Conservation (phyloP, 2,797 vertebrate genomes). For the Xenopus petersii region DNA sequence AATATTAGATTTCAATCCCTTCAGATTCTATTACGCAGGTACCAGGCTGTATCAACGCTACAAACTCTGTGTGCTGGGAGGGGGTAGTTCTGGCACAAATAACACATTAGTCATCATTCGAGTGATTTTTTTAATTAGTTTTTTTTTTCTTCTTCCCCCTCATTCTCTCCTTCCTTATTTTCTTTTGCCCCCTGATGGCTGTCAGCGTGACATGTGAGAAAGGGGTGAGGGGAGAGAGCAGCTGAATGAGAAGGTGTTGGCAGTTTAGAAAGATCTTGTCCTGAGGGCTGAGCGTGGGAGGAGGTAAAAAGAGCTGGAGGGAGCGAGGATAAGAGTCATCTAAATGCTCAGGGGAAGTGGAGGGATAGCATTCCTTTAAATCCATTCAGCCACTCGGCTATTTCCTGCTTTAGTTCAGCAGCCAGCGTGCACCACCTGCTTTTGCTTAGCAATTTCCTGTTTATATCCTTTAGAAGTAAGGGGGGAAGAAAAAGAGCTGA, state of each 20-base stretch:
- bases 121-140: slow-evolving; percentile 5
- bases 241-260: slow-evolving; percentile 48
- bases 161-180: slow-evolving; percentile 2
- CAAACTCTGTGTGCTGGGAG: not conserved
- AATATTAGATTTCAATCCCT: not conserved
- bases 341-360: slow-evolving; percentile 48
- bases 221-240: slow-evolving; percentile 12
- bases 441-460: slow-evolving; percentile 72
- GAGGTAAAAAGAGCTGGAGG: slow-evolving; percentile 16
- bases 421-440: slow-evolving; percentile 63
- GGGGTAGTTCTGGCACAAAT: not conserved
- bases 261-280: slow-evolving; percentile 21
- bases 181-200: slow-evolving; percentile 8
- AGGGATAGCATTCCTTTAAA: slow-evolving; percentile 53
- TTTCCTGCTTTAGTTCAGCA: slow-evolving; percentile 65
- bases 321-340: slow-evolving; percentile 30
- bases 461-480: slow-evolving; percentile 41
- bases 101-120: slow-evolving; percentile 8
- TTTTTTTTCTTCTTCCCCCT: not conserved
- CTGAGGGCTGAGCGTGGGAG: slow-evolving; percentile 24
- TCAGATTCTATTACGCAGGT: not conserved
- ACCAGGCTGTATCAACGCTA: not conserved
- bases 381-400: slow-evolving; percentile 65
- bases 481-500: not conserved
- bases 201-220: slow-evolving; percentile 19